Percentiles rank a stretch among this genome's conserved stretches.
Conservation (phyloP, 2,113 vertebrate genomes). For the Proteles cristata region DNA sequence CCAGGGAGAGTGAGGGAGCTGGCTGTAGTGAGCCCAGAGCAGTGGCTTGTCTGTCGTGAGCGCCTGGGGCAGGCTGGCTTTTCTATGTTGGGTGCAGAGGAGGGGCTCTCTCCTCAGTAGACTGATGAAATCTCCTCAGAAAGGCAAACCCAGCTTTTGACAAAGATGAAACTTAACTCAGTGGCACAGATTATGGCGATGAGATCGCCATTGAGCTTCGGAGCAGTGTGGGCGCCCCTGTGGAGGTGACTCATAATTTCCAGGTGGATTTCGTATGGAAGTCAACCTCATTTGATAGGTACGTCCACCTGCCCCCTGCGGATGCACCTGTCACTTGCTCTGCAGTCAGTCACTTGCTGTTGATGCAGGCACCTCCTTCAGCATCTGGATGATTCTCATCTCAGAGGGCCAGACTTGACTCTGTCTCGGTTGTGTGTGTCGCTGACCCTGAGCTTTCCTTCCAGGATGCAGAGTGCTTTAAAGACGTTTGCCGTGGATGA, state of each 20-base stretch:
- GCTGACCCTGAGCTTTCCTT: not conserved
- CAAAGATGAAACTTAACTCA: slow-evolving; percentile 88
- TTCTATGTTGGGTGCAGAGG: not conserved
- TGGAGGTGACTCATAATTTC: slow-evolving; percentile 99
- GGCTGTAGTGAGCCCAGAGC: not conserved
- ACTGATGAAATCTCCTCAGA: not conserved
- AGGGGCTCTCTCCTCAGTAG: not conserved
- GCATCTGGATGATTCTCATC: rapidly evolving
- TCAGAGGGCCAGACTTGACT: not conserved
- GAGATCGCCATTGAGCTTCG: slow-evolving; percentile 98
- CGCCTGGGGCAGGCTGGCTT: too few relatives aligned
- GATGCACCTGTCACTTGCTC: not conserved
- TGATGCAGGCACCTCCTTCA: rapidly evolving
- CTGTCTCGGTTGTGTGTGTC: rapidly evolving
- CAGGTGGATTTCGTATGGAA: slow-evolving; percentile 99
- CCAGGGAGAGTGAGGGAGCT: rapidly evolving
- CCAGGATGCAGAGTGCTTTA: slow-evolving; percentile 98
- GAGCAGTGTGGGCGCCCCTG: slow-evolving; percentile 96
- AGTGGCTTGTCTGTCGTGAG: not conserved
- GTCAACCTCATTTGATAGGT: slow-evolving; percentile 99
- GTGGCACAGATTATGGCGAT: slow-evolving; percentile 95
- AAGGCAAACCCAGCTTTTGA: not conserved
- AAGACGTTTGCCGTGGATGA: slow-evolving; percentile 98
- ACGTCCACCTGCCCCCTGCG: not conserved
- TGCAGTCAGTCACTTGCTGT: too few relatives aligned